These are phyloP conservation scores for Pseudotriccus pelzelni DNA, from an alignment of 2,797 vertebrate species.

Conservation along the genomic window DNA sequence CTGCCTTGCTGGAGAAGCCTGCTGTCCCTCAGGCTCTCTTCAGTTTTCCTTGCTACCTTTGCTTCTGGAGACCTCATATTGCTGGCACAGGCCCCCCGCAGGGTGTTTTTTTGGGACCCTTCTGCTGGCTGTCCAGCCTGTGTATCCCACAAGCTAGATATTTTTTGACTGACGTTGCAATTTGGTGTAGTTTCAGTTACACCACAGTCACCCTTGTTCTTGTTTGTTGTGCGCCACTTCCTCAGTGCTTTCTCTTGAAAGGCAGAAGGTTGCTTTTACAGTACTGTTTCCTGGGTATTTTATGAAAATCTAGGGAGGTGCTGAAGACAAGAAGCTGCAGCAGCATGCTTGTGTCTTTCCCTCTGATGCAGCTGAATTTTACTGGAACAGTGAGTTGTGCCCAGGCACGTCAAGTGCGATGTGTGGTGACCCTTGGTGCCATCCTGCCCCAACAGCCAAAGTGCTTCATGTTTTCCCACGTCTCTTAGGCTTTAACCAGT, in stretches of 20 bases:
- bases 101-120: not conserved
- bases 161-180: rapidly evolving
- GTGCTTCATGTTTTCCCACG: not conserved
- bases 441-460: not conserved
- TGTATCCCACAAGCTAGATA: not conserved
- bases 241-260: not conserved
- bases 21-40: not conserved
- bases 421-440: not conserved
- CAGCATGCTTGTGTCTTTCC: not conserved
- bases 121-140: not conserved
- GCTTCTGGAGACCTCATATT: not conserved
- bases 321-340: not conserved
- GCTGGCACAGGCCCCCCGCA: not conserved
- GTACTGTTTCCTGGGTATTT: not conserved
- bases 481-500: not conserved
- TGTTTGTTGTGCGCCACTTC: not conserved
- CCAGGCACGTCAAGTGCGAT: rapidly evolving
- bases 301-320: not conserved
- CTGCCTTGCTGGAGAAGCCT: not conserved
- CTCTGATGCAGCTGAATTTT: not conserved
- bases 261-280: not conserved
- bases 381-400: not conserved
- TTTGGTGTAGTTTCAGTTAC: not conserved
- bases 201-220: not conserved
- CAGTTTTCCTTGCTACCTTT: not conserved